A percentile compares a stretch with the other conserved stretches of the same genome.
Evolutionary conservation across 2,888 invertebrate genomes (phyloP).

Genomic region (Chloromyia formosa): DNA sequence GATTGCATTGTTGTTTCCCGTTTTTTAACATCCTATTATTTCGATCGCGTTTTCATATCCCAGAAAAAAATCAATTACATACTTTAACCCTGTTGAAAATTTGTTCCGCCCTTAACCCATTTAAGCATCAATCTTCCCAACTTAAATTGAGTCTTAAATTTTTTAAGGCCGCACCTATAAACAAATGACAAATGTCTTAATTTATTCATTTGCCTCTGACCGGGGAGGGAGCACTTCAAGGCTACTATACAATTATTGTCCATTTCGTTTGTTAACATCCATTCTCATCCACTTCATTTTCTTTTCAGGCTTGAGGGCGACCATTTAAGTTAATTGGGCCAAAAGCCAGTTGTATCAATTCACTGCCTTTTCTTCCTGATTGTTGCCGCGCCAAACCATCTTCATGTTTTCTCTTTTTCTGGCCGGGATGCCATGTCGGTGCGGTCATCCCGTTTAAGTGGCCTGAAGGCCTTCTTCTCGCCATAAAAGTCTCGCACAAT

Average conservation of each 20-base stretch:
- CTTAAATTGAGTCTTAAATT: not conserved
- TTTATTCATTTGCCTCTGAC: not conserved
- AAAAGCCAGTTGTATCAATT: slow-evolving; percentile 31
- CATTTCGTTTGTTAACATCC: slow-evolving; percentile 12
- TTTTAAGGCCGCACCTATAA: not conserved
- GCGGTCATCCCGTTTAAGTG: slow-evolving; percentile 1
- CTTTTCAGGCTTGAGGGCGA: slow-evolving; percentile 8
- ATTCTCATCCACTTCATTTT: slow-evolving; percentile 13
- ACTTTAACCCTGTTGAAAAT: too few relatives aligned
- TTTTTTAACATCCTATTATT: too few relatives aligned
- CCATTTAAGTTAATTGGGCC: slow-evolving; percentile 39
- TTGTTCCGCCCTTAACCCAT: too few relatives aligned
- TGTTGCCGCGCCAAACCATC: not conserved
- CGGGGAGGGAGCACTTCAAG: too few relatives aligned
- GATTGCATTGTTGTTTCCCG: too few relatives aligned
- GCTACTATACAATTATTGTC: not conserved
- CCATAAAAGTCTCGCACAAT: slow-evolving; percentile 25
- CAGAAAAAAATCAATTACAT: too few relatives aligned
- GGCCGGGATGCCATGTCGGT: not conserved
- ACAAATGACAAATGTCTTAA: slow-evolving; percentile 2
- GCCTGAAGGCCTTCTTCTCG: slow-evolving; percentile 29
- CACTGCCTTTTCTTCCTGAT: not conserved
- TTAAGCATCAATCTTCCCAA: too few relatives aligned
- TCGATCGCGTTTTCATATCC: too few relatives aligned
- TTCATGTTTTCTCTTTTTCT: not conserved